phyloP scores from a whole-genome alignment of 2,113 vertebrate species.

The Enhydra lutris region DNA sequence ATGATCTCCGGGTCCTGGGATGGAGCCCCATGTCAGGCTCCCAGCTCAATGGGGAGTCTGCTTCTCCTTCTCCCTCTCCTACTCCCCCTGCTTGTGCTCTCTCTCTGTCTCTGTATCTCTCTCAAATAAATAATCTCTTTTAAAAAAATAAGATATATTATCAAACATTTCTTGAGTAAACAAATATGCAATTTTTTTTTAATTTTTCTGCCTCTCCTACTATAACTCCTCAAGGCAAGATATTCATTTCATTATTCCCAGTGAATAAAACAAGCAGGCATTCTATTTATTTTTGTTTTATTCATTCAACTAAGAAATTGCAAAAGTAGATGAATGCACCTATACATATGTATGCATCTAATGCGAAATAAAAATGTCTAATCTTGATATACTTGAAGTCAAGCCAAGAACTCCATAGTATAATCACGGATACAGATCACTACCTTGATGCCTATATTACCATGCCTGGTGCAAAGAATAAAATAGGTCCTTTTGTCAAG shows the following conservation, averaged over 20 bases:
- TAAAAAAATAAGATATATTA: neutral
- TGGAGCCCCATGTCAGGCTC: no score
- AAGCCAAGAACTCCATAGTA: neutral
- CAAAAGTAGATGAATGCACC: neutral
- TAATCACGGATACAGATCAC: neutral
- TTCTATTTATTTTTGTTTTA: neutral
- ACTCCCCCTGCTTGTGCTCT: no score
- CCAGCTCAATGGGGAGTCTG: no score
- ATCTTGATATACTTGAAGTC: neutral
- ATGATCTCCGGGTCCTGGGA: no score
- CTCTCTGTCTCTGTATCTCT: no score
- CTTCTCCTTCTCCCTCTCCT: no score
- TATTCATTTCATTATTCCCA: neutral
- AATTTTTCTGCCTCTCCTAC: neutral
- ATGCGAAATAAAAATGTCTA: neutral
- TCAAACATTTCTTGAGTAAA: slow-evolving; percentile 11
- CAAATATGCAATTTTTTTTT: neutral
- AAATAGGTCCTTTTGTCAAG: neutral
- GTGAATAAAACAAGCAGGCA: neutral
- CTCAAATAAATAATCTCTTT: no score
- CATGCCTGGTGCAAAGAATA: neutral
- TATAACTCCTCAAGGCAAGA: neutral
- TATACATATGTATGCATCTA: neutral
- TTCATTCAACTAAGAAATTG: neutral
- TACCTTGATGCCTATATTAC: neutral